Evolutionary conservation across 1,140 invertebrate genomes (phyloP).

Genomic region (Heliothis virescens): DNA sequence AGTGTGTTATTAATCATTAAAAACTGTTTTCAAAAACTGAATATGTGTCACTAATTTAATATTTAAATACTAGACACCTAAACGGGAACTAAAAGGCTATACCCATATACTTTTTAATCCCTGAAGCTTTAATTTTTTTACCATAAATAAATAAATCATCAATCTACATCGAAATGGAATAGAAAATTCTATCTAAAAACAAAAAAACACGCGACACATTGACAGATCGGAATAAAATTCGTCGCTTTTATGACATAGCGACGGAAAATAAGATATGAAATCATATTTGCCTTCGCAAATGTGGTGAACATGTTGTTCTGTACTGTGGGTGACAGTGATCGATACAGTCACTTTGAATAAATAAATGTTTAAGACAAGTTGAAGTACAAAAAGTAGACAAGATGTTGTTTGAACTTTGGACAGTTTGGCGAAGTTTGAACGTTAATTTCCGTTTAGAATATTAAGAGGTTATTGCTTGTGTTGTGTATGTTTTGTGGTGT

Average conservation of each 20-base stretch:
- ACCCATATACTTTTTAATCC: too few species aligned
- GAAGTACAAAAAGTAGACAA: not conserved
- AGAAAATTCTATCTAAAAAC: not conserved
- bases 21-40: too few species aligned
- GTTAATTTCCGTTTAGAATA: conserved; percentile 23
- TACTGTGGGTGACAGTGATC: conserved; percentile 16
- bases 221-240: not conserved
- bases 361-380: conserved; percentile 33
- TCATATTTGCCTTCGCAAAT: conserved; percentile 23
- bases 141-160: not conserved
- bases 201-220: conserved; percentile 4
- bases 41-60: too few species aligned
- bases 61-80: too few species aligned
- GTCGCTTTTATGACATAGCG: not conserved
- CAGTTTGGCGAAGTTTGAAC: conserved; percentile 16
- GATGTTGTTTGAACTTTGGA: conserved; percentile 6
- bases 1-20: too few species aligned
- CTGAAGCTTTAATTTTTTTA: too few species aligned
- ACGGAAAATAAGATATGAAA: conserved; percentile 12
- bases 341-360: conserved; percentile 16
- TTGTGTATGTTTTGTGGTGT: too few species aligned
- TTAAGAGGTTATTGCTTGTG: not conserved
- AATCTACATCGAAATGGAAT: not conserved
- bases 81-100: too few species aligned
- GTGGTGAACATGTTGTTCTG: conserved; percentile 14